Evolutionary conservation across 2,888 invertebrate genomes (phyloP), one percentile per base, ranked within the genome.

Genomic region (Zhengitettix transpicula): DNA sequence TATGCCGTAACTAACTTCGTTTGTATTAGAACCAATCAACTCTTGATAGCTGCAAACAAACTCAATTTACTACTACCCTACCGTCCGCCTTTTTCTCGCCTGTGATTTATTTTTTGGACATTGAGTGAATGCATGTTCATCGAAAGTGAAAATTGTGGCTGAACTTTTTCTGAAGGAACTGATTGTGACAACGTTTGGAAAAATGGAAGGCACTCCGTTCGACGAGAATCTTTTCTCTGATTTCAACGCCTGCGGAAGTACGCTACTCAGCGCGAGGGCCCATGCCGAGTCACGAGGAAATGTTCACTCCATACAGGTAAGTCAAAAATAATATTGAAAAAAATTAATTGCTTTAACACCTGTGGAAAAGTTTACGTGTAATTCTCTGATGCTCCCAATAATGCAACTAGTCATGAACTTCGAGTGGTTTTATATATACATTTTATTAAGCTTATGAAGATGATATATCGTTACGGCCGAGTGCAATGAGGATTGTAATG

Each of bases 171-270:
- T 10, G 40, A 58, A 58, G 10, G 16, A 16, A 16, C 40, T 10
- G 40, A 58, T n/a, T 40, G 10, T 15, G 16, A 16, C 5, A n/a
- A n/a, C n/a, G n/a, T n/a, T n/a, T n/a, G n/a, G n/a, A 28, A 28
- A 28, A 28, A 84, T 89, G 86, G 88, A 88, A 73, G 84, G 76
- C 66, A 75, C 74, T 57, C 79, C 80, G 42, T 83, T 89, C 74
- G 89, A 89, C 71, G 89, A 89, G 70, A 85, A 86, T 68, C 83
- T 86, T 70, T 89, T 89, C 72, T 78, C 81, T 65, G 89, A 89
- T 73, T 89, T 88, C 69, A 74, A 78, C 42, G 80, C 78, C 66
- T 81, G 77, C 62, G 74, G 74, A 64, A 65, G 58, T 64, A 65
- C 61, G 56, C 63, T 58, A 65, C 55, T 64, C 5, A 61, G 61